A percentile compares a stretch with the other conserved stretches of the same genome.
Evolutionary conservation across 1,140 invertebrate genomes (phyloP).

Genomic region (Cataglyphis hispanica): DNA sequence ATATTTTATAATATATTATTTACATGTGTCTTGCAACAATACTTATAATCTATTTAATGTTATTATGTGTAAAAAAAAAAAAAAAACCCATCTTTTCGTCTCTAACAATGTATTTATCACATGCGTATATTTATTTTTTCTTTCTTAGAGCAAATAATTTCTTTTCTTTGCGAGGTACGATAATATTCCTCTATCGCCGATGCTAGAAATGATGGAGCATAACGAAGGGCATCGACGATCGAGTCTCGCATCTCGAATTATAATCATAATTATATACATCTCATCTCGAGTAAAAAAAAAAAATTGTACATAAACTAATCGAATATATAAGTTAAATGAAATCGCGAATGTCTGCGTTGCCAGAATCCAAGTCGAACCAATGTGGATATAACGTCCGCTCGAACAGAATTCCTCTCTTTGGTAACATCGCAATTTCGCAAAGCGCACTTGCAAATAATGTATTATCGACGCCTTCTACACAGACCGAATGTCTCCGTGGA

Average conservation of each 20-base stretch:
- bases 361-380: neutral
- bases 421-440: neutral
- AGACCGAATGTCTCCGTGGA: conserved; percentile 4
- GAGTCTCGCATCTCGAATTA: neutral
- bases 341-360: neutral
- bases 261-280: no score
- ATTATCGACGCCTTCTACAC: conserved; percentile 1
- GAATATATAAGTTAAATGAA: neutral
- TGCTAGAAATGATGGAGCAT: neutral
- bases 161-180: neutral
- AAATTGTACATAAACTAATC: neutral
- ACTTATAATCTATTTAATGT: neutral
- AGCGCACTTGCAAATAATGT: neutral
- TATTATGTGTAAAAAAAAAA: neutral
- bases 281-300: neutral
- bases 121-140: neutral
- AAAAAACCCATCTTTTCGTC: neutral
- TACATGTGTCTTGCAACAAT: neutral
- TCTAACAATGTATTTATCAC: neutral
- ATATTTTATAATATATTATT: conserved; percentile 2
- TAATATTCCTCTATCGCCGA: neutral
- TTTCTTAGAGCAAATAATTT: neutral
- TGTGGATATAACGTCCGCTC: neutral
- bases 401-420: neutral
- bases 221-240: neutral